Conservation (phyloP, 1,140 invertebrate species). For the Amphibalanus amphitrite region DNA sequence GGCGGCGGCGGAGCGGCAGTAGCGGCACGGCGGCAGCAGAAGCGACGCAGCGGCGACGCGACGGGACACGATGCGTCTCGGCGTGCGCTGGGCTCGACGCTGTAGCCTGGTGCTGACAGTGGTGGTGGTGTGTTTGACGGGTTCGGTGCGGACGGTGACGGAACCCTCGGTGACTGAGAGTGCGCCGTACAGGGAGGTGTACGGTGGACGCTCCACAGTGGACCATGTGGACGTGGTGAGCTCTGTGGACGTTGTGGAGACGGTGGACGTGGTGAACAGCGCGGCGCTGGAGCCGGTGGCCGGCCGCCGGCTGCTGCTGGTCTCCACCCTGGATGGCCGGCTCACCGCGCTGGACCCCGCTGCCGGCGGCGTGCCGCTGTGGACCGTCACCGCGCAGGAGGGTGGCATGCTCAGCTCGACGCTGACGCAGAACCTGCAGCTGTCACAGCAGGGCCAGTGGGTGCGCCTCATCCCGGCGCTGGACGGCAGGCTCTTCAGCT, state of each 20-base stretch:
- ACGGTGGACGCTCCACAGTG: not conserved
- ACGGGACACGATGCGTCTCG: not conserved
- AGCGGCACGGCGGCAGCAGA: not conserved
- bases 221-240: not conserved
- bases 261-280: not conserved
- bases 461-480: conserved; percentile 78
- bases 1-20: not conserved
- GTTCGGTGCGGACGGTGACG: too few species aligned
- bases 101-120: not conserved
- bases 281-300: not conserved
- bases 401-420: conserved; percentile 7
- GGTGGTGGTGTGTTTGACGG: not conserved
- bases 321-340: conserved; percentile 74
- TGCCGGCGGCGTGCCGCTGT: conserved; percentile 14
- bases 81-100: not conserved
- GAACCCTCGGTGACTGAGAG: not conserved
- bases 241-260: not conserved
- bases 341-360: conserved; percentile 49
- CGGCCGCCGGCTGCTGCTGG: conserved; percentile 34
- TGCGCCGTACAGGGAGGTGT: not conserved
- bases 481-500: conserved; percentile 71
- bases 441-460: conserved; percentile 67
- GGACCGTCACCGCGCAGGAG: conserved; percentile 49
- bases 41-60: too few species aligned
- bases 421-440: conserved; percentile 30